Conservation (phyloP, 2,113 vertebrate genomes). For the Echinops telfairi region DNA sequence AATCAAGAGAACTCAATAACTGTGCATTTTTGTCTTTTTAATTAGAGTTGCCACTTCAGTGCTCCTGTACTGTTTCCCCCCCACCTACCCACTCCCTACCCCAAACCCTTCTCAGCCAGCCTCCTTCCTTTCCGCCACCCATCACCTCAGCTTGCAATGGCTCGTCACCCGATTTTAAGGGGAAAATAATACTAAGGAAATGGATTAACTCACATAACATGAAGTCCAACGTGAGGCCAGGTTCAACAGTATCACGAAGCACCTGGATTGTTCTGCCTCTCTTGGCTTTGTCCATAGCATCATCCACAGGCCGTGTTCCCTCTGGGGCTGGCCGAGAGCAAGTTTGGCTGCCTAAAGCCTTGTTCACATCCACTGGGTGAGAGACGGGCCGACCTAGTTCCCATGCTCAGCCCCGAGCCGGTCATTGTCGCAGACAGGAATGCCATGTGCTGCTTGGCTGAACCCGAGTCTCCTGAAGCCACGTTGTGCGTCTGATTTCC, state of each 20-base stretch:
- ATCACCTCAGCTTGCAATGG: background rate
- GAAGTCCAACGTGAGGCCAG: conserved; percentile 28
- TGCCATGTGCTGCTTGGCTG: background rate
- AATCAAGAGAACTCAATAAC: too few relatives aligned
- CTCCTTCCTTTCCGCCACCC: background rate
- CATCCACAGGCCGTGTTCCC: background rate
- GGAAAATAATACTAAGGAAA: background rate
- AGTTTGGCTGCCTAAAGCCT: background rate
- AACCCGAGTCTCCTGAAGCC: background rate
- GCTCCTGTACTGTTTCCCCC: background rate
- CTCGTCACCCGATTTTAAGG: background rate
- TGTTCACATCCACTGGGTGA: background rate
- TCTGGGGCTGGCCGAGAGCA: background rate
- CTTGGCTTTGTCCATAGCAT: background rate
- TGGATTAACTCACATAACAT: conserved; percentile 40
- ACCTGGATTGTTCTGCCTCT: background rate
- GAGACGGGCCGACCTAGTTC: background rate
- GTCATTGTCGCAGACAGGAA: conserved; percentile 6
- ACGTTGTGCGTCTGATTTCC: background rate
- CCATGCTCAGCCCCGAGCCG: background rate
- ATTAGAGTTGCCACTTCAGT: too few relatives aligned
- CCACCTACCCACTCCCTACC: background rate
- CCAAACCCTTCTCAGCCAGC: background rate
- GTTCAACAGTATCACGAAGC: background rate
- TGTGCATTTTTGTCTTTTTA: too few relatives aligned